These are phyloP conservation scores for Osmoderma eremita DNA, from an alignment of 2,888 invertebrate genomes.

Conservation along the genomic window DNA sequence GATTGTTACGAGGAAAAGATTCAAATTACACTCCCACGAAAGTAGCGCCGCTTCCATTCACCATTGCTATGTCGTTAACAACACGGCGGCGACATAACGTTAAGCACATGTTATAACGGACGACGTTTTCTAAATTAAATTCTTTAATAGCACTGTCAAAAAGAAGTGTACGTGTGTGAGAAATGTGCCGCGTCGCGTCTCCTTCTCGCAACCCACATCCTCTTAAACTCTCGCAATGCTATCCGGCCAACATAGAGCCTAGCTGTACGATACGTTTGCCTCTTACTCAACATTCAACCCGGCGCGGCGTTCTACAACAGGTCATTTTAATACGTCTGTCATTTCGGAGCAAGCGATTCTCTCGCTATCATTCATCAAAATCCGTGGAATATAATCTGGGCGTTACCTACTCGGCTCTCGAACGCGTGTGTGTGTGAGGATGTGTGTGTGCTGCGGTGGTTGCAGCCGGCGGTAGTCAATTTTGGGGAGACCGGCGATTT, in stretches of 20 bases:
- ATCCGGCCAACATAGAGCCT: not conserved
- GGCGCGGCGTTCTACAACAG: slow-evolving; percentile 30
- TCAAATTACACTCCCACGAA: slow-evolving; percentile 20
- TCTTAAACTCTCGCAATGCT: no score
- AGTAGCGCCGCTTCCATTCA: not conserved
- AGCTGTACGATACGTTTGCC: not conserved
- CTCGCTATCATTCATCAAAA: slow-evolving; percentile 34
- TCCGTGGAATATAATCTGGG: slow-evolving; percentile 35
- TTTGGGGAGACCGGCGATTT: slow-evolving; percentile 33
- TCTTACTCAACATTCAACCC: not conserved
- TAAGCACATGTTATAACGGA: slow-evolving; percentile 40
- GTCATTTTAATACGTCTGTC: slow-evolving; percentile 39
- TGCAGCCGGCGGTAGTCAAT: slow-evolving; percentile 31
- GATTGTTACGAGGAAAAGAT: slow-evolving; percentile 4
- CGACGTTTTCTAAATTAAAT: slow-evolving; percentile 45
- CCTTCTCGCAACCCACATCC: slow-evolving; percentile 7
- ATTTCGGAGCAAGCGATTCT: slow-evolving; percentile 37
- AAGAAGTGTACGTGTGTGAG: slow-evolving; percentile 34
- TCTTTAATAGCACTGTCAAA: slow-evolving; percentile 45
- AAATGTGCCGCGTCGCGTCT: slow-evolving; percentile 2
- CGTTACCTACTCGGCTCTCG: no score
- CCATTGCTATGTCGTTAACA: slow-evolving; percentile 37
- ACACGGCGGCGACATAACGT: slow-evolving; percentile 13
- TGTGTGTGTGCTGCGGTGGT: slow-evolving; percentile 7
- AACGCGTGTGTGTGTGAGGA: no score